Evolutionary conservation across 2,113 vertebrate species (phyloP).

Genomic region (Erpornis zantholeuca): DNA sequence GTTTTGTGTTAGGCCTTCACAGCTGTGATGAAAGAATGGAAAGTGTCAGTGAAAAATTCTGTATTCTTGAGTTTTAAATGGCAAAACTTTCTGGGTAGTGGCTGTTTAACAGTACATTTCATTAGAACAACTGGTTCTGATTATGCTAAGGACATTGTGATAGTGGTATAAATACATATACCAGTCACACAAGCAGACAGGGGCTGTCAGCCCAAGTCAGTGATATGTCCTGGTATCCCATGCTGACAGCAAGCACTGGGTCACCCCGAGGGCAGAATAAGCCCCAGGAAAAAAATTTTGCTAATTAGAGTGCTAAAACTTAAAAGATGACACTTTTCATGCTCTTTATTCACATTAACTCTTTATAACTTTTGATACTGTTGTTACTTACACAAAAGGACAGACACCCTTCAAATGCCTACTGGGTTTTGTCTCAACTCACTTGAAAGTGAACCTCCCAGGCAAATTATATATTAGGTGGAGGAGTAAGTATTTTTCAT

Average conservation of each 20-base stretch:
- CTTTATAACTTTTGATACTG: not conserved
- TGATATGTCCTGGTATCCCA: fast-evolving
- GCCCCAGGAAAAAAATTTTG: not conserved
- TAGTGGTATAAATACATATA: not conserved
- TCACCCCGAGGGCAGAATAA: not conserved
- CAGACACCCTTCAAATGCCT: not conserved
- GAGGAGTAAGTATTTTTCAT: not conserved
- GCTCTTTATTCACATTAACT: not conserved
- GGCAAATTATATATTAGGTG: not conserved
- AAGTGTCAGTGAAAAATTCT: conserved; percentile 23
- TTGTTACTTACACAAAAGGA: not conserved
- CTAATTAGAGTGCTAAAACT: not conserved
- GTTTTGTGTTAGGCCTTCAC: conserved; percentile 48
- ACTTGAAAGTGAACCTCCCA: not conserved
- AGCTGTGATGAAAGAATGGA: conserved; percentile 43
- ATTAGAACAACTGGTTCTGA: not conserved
- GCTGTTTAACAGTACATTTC: not conserved
- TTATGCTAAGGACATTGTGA: not conserved
- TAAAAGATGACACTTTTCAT: not conserved
- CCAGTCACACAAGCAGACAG: not conserved
- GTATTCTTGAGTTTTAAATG: not conserved
- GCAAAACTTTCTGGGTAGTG: not conserved
- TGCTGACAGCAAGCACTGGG: not conserved
- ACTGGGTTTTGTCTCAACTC: not conserved
- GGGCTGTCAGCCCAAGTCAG: not conserved